These are phyloP conservation scores for Spizaetus ornatus DNA, from an alignment of 2,113 vertebrate species.

Conservation along the genomic window DNA sequence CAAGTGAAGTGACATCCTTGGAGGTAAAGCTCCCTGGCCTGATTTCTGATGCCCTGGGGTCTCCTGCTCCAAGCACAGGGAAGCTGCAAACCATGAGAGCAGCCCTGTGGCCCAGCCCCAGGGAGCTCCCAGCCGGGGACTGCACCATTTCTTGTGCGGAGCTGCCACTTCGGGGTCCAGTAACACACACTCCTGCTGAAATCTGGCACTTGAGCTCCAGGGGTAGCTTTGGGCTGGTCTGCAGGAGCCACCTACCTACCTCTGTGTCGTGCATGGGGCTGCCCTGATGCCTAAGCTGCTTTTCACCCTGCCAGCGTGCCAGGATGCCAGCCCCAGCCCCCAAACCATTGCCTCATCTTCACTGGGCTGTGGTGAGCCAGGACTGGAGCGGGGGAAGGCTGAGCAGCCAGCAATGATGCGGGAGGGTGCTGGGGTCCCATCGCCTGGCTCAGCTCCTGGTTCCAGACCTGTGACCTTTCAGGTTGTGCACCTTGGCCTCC, in stretches of 20 bases:
- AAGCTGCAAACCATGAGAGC: neutral
- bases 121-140: rapidly evolving
- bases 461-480: neutral
- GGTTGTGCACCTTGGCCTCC: neutral
- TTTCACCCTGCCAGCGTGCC: neutral
- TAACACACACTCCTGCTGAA: neutral
- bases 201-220: neutral
- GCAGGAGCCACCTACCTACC: neutral
- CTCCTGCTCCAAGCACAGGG: rapidly evolving
- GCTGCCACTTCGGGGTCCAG: neutral
- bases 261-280: neutral
- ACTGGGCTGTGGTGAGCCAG: neutral
- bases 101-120: neutral
- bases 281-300: neutral
- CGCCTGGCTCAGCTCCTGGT: neutral
- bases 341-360: neutral
- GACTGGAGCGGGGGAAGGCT: neutral
- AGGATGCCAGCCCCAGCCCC: neutral
- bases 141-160: neutral
- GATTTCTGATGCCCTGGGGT: neutral
- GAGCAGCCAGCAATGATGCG: neutral
- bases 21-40: neutral
- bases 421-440: neutral
- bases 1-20: neutral
- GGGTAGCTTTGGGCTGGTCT: neutral